These are phyloP conservation scores for Formica aserva DNA, from an alignment of 2,888 invertebrate species.

Conservation along the genomic window DNA sequence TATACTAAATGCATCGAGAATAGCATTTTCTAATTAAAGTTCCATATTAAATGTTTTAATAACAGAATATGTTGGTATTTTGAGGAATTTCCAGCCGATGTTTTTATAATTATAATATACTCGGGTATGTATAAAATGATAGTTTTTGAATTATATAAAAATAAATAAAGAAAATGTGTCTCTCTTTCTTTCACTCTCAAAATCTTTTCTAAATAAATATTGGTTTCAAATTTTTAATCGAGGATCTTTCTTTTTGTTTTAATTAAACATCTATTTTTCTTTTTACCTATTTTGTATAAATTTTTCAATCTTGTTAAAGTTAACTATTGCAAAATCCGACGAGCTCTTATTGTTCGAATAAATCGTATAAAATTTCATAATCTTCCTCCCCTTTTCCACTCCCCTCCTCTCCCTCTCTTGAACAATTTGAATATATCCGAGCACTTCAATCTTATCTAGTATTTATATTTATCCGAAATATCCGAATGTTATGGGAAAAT, in stretches of 20 bases:
- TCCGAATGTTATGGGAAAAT: constrained; percentile 19
- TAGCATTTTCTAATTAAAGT: neutral
- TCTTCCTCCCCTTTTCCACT: neutral
- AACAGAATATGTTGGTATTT: neutral
- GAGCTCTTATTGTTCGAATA: neutral
- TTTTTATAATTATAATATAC: neutral
- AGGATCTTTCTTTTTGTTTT: neutral
- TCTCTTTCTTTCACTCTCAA: neutral
- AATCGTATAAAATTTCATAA: neutral
- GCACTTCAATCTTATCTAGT: neutral
- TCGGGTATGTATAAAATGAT: neutral
- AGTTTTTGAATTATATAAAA: neutral
- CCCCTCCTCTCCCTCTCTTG: neutral
- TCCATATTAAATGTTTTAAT: neutral
- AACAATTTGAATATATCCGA: constrained; percentile 15
- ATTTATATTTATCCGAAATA: constrained; percentile 36
- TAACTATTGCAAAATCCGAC: neutral
- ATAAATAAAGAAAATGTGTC: neutral
- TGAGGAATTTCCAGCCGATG: neutral
- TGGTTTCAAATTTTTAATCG: neutral
- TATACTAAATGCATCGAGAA: neutral
- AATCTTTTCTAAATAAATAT: constrained; percentile 5
- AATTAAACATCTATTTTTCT: neutral
- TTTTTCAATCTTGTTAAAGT: neutral
- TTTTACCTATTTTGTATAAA: neutral